A percentile compares a stretch with the other conserved stretches of the same genome.
phyloP scores from a whole-genome alignment of 2,113 vertebrate species.

The Miniopterus natalensis region DNA sequence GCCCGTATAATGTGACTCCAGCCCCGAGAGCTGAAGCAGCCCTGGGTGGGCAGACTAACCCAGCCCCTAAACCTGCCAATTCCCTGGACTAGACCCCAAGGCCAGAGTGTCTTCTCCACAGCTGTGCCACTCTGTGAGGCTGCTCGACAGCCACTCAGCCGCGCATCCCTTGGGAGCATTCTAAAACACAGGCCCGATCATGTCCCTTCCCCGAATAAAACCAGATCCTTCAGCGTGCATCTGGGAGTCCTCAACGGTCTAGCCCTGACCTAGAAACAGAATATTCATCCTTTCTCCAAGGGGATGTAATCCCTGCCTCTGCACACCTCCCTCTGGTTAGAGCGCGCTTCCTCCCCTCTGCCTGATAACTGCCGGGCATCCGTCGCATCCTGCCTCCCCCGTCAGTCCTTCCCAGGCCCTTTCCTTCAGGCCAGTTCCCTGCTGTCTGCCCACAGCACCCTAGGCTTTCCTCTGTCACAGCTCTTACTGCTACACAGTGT shows the following conservation, averaged over 20 bases:
- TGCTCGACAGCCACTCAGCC: neutral
- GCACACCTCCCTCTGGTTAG: neutral
- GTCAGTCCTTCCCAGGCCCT: neutral
- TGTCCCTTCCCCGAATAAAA: neutral
- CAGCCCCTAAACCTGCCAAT: neutral
- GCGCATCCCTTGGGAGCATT: neutral
- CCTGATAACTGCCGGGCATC: neutral
- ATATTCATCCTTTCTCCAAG: neutral
- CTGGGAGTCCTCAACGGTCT: neutral
- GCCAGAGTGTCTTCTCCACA: neutral
- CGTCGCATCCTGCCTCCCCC: neutral
- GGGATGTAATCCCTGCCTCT: neutral
- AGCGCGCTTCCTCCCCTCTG: neutral
- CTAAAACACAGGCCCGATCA: neutral
- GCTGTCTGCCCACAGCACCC: neutral
- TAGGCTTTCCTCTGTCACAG: neutral
- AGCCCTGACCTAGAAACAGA: neutral
- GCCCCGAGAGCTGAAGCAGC: neutral
- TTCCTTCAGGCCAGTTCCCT: no score
- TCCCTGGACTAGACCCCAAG: neutral
- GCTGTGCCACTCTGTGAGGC: neutral
- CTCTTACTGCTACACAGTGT: neutral
- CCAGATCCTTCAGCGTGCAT: neutral
- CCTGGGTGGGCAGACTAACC: no score
- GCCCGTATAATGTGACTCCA: neutral